Base-by-base conservation (phyloP, 2,888 invertebrate genomes). In the Apoderus coryli region DNA sequence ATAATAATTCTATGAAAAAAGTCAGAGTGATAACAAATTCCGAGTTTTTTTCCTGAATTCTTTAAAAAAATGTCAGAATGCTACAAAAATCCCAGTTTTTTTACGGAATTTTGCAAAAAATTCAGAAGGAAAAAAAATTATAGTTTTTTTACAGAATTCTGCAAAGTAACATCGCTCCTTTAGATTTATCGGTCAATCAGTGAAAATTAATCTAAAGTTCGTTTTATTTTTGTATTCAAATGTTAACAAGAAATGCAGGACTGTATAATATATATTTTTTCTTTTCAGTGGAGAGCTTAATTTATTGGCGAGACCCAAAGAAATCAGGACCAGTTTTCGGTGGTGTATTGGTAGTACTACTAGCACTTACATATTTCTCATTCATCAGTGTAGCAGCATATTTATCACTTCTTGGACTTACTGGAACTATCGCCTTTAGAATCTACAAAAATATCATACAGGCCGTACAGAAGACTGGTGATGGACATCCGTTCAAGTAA, bases 401-500 rank as follows among this genome's bases (percentile, higher is more conserved):
- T 69, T 64, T 80, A 40, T 82, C 89, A 46, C 74, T 98, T 53
- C 67, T 84, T 48, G 69, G 74, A 48, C 76, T 98, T 45, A 68
- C 74, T 40, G 86, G 76, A 51, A 88, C 95, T 50, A 73, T 93
- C 57, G 76, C 78, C 59, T 93, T 90, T 78, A 80, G 95, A 56
- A 74, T 95, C 58, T 95, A 95, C 76, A 90, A 88, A 70, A 86
- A 81, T 59, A 77, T 92, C 53, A 72, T 92, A 59, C 86, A 88
- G 57, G 89, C 90, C 44, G 80, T 95, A 46, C 92, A 95, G 68
- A 96, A 95, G 65, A 88, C 88, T 48, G 78, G 76, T 45, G 92
- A 93, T 56, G 92, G 90, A 54, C 92, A 95, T 64, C 95, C 95
- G 35, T 95, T 95, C 80, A 90, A 92, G 90, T 92, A 54, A 76